Evolutionary conservation across 53 echinoderm and acorn worm species (phyloP).

Genomic region (Antedon mediterranea): DNA sequence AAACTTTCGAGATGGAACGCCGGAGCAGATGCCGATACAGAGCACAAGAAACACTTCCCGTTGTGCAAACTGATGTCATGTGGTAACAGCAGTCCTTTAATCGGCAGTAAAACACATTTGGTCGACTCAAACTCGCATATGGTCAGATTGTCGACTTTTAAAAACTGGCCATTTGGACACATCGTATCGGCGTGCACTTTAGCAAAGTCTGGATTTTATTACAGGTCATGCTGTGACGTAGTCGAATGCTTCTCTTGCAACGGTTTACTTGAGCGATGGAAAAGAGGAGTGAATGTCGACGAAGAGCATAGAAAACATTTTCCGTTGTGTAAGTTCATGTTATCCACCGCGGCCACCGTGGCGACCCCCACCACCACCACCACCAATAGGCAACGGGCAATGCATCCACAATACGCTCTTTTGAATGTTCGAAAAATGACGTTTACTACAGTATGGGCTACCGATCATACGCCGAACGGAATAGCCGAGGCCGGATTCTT

Average conservation of each 20-base stretch:
- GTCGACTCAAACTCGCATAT: too few species aligned
- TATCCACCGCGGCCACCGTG: too few species aligned
- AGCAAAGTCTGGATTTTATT: constrained; percentile 71
- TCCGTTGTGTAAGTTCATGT: too few species aligned
- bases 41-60: constrained; percentile 53
- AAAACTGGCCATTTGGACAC: constrained; percentile 28
- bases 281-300: too few species aligned
- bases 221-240: constrained; percentile 19
- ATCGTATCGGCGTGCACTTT: constrained; percentile 19
- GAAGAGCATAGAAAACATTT: too few species aligned
- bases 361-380: too few species aligned
- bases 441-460: constrained; percentile 38
- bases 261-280: constrained; percentile 12
- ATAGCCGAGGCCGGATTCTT: constrained; percentile 79
- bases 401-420: constrained; percentile 30
- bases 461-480: constrained; percentile 20
- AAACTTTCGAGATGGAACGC: constrained; percentile 41
- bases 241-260: constrained; percentile 49
- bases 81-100: too few species aligned
- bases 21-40: constrained; percentile 47
- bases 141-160: constrained; percentile 22
- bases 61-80: too few species aligned
- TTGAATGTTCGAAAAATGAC: constrained; percentile 45
- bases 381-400: constrained; percentile 30
- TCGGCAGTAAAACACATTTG: too few species aligned